Evolutionary conservation across 2,797 vertebrate genomes (phyloP), one percentile per base, ranked within the genome.

Genomic region (Phoxinus dragarum): DNA sequence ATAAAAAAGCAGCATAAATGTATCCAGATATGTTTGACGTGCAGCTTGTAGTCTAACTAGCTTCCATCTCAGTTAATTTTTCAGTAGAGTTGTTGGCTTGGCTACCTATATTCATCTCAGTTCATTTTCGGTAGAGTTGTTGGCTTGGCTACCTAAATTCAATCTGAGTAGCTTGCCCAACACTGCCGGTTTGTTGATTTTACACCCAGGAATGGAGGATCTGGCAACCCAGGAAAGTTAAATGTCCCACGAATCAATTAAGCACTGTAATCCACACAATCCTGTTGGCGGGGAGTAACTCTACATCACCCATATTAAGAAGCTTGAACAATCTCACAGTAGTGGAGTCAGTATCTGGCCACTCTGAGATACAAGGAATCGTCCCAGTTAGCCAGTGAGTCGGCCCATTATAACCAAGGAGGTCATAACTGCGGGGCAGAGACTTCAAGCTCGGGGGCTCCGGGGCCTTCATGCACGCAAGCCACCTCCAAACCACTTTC

Each of bases 401-500:
- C 56, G 44, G 77, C 47, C 36, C 61, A 47, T 81, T 68, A 61
- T 80, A 86, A 76, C 36, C 42, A 44, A 59, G 17, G 42, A 71
- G 81, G 81, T 84, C 67, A 82, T 67, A 76, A 40, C 72, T 14
- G 67, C 78, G 80, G 47, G 74, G 38, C 7, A 69, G 56, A 87
- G 84, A 85, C 64, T n/a, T 23, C 67, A 73, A 34, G 47, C 64
- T 81, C 12, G 3, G 49, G 27, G 66, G 56, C 73, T 74, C n/a
- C 10, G 27, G 67, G 66, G 74, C 79, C 86, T 85, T 82, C 80
- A 67, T 64, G 54, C 84, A 80, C 17, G 5, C 31, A 31, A 61
- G 67, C 86, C 80, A 82, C 84, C 82, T 89, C 47, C 12, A 88
- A 89, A 91, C 84, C 86, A 88, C 89, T 92, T 89, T 91, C 88